Evolutionary conservation across 1,140 invertebrate species (phyloP).

Genomic region (Ladona fulva): DNA sequence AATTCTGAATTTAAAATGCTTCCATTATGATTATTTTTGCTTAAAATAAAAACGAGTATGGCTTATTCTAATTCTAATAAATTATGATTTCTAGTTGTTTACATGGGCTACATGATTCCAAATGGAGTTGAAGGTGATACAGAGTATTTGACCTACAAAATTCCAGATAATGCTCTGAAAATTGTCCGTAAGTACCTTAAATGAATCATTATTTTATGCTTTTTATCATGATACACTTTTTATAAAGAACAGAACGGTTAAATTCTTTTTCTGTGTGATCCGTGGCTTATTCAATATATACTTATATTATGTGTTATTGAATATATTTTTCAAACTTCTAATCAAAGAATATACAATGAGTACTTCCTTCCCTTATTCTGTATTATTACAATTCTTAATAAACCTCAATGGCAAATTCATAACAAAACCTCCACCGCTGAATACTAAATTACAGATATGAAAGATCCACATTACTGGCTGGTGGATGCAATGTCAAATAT

Average conservation of each 20-base stretch:
- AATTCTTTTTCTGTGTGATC: no score
- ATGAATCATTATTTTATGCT: no score
- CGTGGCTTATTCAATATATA: no score
- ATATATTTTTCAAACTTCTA: background rate
- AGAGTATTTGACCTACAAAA: conserved; percentile 24
- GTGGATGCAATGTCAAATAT: background rate
- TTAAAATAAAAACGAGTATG: no score
- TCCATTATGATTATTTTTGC: no score
- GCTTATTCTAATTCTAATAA: no score
- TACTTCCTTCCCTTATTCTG: background rate
- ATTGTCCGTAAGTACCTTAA: conserved; percentile 25
- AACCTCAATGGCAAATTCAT: conserved; percentile 24
- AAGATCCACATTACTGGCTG: conserved; percentile 26
- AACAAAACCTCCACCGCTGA: no score
- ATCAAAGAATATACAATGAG: background rate
- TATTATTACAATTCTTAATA: conserved; percentile 25
- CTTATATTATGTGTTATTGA: no score
- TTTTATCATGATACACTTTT: no score
- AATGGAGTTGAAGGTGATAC: conserved; percentile 13
- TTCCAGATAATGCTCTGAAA: conserved; percentile 24
- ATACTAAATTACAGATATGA: conserved; percentile 21
- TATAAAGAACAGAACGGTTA: no score
- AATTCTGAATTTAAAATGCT: no score
- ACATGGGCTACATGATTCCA: background rate
- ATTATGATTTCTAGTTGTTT: background rate